These are phyloP conservation scores for Zeus faber DNA, from an alignment of 2,113 vertebrate genomes.

Conservation along the genomic window DNA sequence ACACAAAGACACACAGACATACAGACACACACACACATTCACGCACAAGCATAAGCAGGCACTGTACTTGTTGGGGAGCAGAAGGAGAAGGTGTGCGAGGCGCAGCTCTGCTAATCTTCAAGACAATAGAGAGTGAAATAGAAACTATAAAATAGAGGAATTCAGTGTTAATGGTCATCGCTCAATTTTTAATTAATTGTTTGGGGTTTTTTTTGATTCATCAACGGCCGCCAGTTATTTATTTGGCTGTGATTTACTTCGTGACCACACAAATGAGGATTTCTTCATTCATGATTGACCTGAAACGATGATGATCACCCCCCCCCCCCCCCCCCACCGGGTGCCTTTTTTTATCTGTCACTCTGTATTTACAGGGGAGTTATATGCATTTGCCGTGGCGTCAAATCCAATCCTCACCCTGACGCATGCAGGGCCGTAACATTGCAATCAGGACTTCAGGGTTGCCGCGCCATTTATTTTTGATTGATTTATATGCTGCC, in stretches of 20 bases:
- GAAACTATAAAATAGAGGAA: background rate
- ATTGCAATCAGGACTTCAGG: constrained; percentile 34
- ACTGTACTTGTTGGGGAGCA: constrained; percentile 30
- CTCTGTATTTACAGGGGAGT: constrained; percentile 7
- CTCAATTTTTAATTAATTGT: too few relatives aligned
- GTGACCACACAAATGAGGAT: too few relatives aligned
- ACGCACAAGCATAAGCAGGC: constrained; percentile 20
- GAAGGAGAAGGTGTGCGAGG: constrained; percentile 41
- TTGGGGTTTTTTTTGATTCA: too few relatives aligned
- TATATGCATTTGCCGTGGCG: constrained; percentile 6
- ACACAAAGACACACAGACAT: constrained; percentile 12
- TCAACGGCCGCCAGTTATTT: too few relatives aligned
- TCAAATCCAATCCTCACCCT: constrained; percentile 22
- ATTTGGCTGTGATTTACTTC: too few relatives aligned
- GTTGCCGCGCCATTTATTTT: constrained; percentile 33
- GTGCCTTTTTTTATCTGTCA: too few relatives aligned
- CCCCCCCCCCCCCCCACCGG: too few relatives aligned
- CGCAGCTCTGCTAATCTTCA: constrained; percentile 21
- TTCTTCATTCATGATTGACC: too few relatives aligned
- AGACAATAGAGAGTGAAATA: constrained; percentile 5
- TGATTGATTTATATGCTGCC: constrained; percentile 45
- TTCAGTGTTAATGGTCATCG: too few relatives aligned
- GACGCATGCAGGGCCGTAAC: background rate
- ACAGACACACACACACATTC: constrained; percentile 10
- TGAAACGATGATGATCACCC: too few relatives aligned